Percentiles rank a stretch among this genome's conserved stretches.
These are phyloP conservation scores for Asbolus verrucosus DNA, from an alignment of 1,140 invertebrate species.

Conservation along the genomic window DNA sequence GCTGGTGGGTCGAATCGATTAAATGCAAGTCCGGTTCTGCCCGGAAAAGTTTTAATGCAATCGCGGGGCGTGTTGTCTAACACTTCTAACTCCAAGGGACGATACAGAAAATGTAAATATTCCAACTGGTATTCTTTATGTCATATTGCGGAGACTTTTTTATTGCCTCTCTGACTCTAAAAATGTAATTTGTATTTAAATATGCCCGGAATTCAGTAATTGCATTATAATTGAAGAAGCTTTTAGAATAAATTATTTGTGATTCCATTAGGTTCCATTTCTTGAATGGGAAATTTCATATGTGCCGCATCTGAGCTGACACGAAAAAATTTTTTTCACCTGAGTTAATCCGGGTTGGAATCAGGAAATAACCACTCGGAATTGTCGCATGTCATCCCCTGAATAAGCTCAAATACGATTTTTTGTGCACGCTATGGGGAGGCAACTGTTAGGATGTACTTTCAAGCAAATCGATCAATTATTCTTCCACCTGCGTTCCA, in stretches of 20 bases:
- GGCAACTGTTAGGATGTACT: too few relatives aligned
- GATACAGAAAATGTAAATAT: constrained; percentile 45
- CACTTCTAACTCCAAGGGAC: constrained; percentile 41
- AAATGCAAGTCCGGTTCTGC: constrained; percentile 17
- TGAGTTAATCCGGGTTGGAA: too few relatives aligned
- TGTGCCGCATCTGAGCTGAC: background rate
- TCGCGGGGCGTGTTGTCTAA: constrained; percentile 36
- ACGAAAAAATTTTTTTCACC: constrained; percentile 30
- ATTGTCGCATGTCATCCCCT: too few relatives aligned
- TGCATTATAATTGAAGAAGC: constrained; percentile 53
- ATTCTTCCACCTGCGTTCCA: too few relatives aligned
- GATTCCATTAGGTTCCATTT: constrained; percentile 24
- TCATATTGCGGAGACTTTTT: constrained; percentile 47
- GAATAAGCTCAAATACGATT: too few relatives aligned
- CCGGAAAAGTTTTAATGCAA: constrained; percentile 5
- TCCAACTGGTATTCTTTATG: constrained; percentile 44
- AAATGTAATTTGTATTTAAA: constrained; percentile 54
- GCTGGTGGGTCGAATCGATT: too few relatives aligned
- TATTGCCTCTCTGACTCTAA: constrained; percentile 41
- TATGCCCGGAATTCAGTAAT: constrained; percentile 50
- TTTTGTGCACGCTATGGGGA: too few relatives aligned
- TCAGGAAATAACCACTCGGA: too few relatives aligned
- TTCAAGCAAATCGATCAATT: too few relatives aligned
- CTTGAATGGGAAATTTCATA: constrained; percentile 12
- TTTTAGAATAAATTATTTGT: constrained; percentile 39